phyloP scores from a whole-genome alignment of 30 jellyfish, hydroid and myxozoan genomes.

The Hydra vulgaris region DNA sequence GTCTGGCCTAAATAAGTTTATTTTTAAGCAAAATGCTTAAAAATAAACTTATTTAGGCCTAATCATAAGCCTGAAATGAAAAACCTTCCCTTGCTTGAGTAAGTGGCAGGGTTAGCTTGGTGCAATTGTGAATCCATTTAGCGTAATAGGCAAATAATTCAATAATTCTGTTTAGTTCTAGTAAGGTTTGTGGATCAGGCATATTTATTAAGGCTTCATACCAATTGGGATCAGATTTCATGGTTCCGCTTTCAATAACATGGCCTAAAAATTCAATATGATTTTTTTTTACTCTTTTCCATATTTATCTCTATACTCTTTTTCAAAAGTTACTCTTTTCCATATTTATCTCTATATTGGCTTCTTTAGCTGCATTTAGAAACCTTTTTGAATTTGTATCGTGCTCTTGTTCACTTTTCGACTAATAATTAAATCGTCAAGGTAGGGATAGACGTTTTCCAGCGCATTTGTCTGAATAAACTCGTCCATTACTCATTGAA shows the following conservation, averaged over 20 bases:
- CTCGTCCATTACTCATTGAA: conserved; percentile 32
- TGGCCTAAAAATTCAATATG: conserved; percentile 4
- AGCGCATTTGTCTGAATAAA: conserved; percentile 25
- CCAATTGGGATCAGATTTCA: conserved; percentile 30
- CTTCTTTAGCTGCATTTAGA: conserved; percentile 11
- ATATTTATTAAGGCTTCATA: conserved; percentile 25
- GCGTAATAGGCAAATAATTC: conserved; percentile 39
- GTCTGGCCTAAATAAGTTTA: too few relatives aligned
- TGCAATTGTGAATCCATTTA: conserved; percentile 8
- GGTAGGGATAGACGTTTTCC: conserved; percentile 26
- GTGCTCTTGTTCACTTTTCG: conserved; percentile 28
- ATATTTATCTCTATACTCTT: too few relatives aligned
- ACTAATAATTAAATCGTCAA: conserved; percentile 25
- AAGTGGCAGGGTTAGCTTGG: too few relatives aligned
- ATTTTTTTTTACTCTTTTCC: not conserved
- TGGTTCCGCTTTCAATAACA: conserved; percentile 8
- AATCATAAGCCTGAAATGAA: too few relatives aligned
- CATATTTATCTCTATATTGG: conserved; percentile 11
- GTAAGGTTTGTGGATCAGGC: conserved; percentile 22
- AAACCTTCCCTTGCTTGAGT: too few relatives aligned
- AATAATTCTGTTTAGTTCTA: conserved; percentile 10
- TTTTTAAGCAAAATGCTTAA: too few relatives aligned
- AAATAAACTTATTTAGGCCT: too few relatives aligned
- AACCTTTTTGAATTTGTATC: conserved; percentile 8
- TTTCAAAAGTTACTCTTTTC: too few relatives aligned